Conservation (phyloP, 2,113 vertebrate genomes). For the Dasypus novemcinctus region DNA sequence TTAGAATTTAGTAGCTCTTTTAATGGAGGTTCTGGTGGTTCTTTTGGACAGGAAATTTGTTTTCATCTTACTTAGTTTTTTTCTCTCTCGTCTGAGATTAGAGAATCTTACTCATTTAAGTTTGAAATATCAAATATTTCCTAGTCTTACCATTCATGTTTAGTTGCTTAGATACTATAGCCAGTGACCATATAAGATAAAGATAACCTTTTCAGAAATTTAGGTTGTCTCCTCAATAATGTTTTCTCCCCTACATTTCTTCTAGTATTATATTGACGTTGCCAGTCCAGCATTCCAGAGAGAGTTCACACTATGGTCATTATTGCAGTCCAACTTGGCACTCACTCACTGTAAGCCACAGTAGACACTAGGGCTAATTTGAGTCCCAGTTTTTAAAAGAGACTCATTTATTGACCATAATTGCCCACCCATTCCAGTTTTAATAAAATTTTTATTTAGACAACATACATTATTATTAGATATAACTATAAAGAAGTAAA, state of each 20-base stretch:
- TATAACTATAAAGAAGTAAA: slow-evolving; percentile 16
- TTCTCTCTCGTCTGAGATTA: background rate
- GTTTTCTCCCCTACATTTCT: background rate
- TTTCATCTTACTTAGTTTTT: slow-evolving; percentile 28
- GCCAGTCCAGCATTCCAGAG: background rate
- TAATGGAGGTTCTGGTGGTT: slow-evolving; percentile 13
- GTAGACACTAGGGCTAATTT: background rate
- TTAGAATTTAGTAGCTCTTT: background rate
- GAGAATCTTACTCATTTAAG: background rate
- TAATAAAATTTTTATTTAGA: slow-evolving; percentile 20
- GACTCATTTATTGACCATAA: background rate
- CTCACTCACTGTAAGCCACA: background rate
- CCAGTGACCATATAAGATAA: background rate
- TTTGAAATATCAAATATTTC: slow-evolving; percentile 42
- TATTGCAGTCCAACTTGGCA: background rate
- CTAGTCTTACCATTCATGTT: background rate
- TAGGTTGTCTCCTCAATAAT: background rate
- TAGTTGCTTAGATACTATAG: slow-evolving; percentile 21
- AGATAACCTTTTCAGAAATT: slow-evolving; percentile 11
- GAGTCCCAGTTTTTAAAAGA: slow-evolving; percentile 4
- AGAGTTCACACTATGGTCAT: background rate
- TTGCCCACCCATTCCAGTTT: background rate
- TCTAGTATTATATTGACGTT: background rate
- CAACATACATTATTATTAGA: background rate
- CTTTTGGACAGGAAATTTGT: slow-evolving; percentile 18